Evolutionary conservation across 2,797 vertebrate genomes (phyloP), one percentile per base, ranked within the genome.

Genomic region (Acipenser oxyrinchus): DNA sequence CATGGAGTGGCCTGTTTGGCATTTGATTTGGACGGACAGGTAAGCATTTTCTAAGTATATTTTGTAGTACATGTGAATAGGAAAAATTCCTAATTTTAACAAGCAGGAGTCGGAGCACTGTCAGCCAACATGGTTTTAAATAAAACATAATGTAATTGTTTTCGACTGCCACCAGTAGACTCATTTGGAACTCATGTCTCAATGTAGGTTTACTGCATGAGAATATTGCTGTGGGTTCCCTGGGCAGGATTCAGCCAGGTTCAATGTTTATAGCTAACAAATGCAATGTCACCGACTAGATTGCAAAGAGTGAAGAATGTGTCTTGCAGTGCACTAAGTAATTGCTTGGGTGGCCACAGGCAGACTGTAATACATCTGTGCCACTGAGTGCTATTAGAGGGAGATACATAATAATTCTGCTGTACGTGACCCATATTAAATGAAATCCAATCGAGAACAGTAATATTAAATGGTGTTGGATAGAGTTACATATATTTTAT

Each of bases 21-120:
- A 72, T 99, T 99, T 5, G 91, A 95, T 77, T 88, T 88, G 0
- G 95, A 97, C 2, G 96, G 96, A 74, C 94, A 97, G 94, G 96
- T 98, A 67, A 79, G 88, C 37, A 37, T 37, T 37, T 37, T 37
- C 37, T 37, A 37, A 37, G 37, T 37, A 37, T 5, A 37, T 37
- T 37, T 37, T 37, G 5, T 37, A 37, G 37, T 37, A 5, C 37
- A 37, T 37, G 5, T 5, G 5, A 37, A 37, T 37, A 37, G 37
- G 37, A 37, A 37, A 37, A 37, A 37, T 37, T 37, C 37, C 37
- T 4, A 37, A 37, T 37, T 37, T 37, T 37, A 37, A 5, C 37
- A 37, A 37, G 37, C 37, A 37, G 37, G 37, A 37, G 37, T 37
- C 37, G 37, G 37, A 4, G 3, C 37, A 37, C 37, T 37, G 37